Evolutionary conservation across 2,888 invertebrate genomes (phyloP).

Genomic region (Trimorus sp.): DNA sequence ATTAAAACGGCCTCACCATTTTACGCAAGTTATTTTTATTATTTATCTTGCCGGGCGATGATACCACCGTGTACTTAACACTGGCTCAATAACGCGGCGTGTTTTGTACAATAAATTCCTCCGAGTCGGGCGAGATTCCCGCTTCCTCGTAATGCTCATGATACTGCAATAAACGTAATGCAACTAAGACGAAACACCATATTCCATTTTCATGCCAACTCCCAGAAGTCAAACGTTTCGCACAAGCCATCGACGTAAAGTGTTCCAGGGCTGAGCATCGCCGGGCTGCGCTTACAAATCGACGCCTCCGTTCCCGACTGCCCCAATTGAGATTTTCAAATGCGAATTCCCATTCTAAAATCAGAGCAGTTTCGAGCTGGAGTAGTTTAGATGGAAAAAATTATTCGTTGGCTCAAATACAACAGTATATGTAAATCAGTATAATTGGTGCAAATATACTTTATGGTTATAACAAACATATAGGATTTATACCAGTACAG

Average conservation of each 20-base stretch:
- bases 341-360: background rate
- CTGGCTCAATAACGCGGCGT: conserved; percentile 60
- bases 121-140: conserved; percentile 59
- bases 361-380: too few relatives aligned
- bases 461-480: too few relatives aligned
- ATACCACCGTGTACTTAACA: conserved; percentile 65
- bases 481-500: too few relatives aligned
- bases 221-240: conserved; percentile 50
- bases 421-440: too few relatives aligned
- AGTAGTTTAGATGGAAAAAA: too few relatives aligned
- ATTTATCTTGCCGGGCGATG: conserved; percentile 54
- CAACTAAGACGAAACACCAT: conserved; percentile 60
- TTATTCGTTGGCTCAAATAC: too few relatives aligned
- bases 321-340: background rate
- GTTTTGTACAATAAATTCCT: conserved; percentile 67
- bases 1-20: conserved; percentile 56
- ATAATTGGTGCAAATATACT: too few relatives aligned
- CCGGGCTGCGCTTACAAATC: conserved; percentile 20
- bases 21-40: conserved; percentile 51
- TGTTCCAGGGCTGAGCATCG: conserved; percentile 36
- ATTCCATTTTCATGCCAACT: conserved; percentile 56
- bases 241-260: conserved; percentile 43
- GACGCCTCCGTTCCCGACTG: background rate
- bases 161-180: conserved; percentile 65
- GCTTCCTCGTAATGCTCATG: conserved; percentile 63